Evolutionary conservation across 2,888 invertebrate genomes (phyloP).

Genomic region (Parnassius mnemosyne): DNA sequence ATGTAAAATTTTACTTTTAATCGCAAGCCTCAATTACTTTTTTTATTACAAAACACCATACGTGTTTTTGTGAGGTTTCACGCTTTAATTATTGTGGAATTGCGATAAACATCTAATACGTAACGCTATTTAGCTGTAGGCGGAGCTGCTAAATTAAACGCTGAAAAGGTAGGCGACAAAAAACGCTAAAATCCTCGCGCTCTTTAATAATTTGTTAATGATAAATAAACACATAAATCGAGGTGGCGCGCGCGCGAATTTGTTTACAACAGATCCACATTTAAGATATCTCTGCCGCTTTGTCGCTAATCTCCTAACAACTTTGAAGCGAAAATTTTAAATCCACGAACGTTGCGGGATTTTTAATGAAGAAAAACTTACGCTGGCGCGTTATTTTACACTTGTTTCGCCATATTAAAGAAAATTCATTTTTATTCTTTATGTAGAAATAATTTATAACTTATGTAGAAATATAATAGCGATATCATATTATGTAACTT

Average conservation of each 20-base stretch:
- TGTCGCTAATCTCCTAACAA: conserved; percentile 79
- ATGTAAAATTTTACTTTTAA: too few species aligned
- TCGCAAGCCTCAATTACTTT: too few species aligned
- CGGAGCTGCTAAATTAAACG: conserved; percentile 48
- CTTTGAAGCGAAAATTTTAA: conserved; percentile 77
- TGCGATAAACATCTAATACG: conserved; percentile 63
- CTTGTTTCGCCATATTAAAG: conserved; percentile 32
- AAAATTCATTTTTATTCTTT: conserved; percentile 27
- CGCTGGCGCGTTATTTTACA: conserved; percentile 30
- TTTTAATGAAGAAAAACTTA: conserved; percentile 69
- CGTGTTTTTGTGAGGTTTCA: conserved; percentile 24
- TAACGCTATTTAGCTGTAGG: conserved; percentile 40
- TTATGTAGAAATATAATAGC: not conserved
- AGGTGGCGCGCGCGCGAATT: conserved; percentile 69
- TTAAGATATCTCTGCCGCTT: conserved; percentile 77
- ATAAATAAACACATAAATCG: conserved; percentile 81
- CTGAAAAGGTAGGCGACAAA: conserved; percentile 57
- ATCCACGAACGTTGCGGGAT: conserved; percentile 54
- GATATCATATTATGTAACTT: not conserved
- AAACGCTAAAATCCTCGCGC: conserved; percentile 58
- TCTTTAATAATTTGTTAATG: conserved; percentile 81
- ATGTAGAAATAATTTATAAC: not conserved
- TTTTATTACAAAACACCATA: too few species aligned
- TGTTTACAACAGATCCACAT: conserved; percentile 80
- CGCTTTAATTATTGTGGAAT: conserved; percentile 57